These are phyloP conservation scores for Mylabris sibirica DNA, from an alignment of 2,888 invertebrate genomes.

Conservation along the genomic window DNA sequence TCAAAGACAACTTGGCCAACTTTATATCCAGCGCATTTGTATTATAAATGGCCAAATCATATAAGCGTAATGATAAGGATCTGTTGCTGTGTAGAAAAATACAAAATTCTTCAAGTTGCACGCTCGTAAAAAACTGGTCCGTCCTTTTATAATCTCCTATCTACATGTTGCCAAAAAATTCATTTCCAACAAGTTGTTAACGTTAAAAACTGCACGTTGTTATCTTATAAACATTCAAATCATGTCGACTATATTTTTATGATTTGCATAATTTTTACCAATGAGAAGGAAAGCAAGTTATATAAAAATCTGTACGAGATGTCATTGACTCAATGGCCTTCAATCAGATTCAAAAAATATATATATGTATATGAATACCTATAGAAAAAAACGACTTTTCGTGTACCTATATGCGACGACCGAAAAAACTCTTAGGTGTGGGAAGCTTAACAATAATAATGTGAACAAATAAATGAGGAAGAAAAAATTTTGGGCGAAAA, in stretches of 20 bases:
- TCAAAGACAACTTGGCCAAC: neutral
- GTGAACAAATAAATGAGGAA: no score
- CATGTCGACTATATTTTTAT: conserved; percentile 21
- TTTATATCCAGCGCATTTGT: no score
- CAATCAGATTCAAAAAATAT: conserved; percentile 29
- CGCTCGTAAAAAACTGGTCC: neutral
- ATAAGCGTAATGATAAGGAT: no score
- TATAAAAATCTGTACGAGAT: conserved; percentile 26
- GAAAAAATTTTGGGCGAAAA: no score
- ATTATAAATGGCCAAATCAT: no score
- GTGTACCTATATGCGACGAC: neutral
- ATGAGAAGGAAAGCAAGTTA: conserved; percentile 30
- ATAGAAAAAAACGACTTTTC: conserved; percentile 2
- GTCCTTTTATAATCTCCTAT: neutral
- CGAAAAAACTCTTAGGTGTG: neutral
- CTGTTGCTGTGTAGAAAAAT: neutral
- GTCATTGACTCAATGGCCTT: conserved; percentile 48
- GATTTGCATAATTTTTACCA: conserved; percentile 31
- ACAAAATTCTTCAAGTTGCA: neutral
- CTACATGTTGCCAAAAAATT: neutral
- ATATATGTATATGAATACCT: no score
- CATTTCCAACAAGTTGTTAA: neutral
- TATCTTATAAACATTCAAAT: conserved; percentile 28
- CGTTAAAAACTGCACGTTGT: neutral
- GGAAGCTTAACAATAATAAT: neutral